Conservation (phyloP, 2,888 invertebrate genomes). For the Rhingia campestris region DNA sequence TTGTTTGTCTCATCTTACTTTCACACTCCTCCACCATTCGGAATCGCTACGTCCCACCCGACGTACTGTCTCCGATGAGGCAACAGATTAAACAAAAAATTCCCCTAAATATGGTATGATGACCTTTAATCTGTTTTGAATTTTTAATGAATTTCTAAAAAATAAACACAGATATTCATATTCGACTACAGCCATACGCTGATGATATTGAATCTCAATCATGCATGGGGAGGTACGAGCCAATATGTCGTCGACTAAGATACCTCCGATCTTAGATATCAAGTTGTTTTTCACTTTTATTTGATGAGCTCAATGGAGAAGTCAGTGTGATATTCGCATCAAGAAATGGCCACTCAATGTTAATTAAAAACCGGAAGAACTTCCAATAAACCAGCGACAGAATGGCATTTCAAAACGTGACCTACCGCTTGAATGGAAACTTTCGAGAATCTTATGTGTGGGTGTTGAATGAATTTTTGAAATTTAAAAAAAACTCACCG, state of each 20-base stretch:
- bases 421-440: conserved; percentile 12
- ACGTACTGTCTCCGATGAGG: conserved; percentile 12
- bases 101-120: conserved; percentile 49
- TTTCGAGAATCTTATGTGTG: conserved; percentile 8
- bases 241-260: conserved; percentile 5
- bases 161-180: conserved; percentile 8
- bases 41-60: not conserved
- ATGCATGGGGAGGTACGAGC: not conserved
- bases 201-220: no score
- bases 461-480: conserved; percentile 1
- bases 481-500: not conserved
- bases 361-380: conserved; percentile 51
- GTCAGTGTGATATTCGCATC: not conserved
- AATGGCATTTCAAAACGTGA: conserved; percentile 12
- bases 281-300: conserved; percentile 1
- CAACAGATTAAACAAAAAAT: conserved; percentile 3
- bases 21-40: conserved; percentile 1
- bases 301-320: conserved; percentile 4
- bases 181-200: not conserved
- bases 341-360: conserved; percentile 18
- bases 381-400: conserved; percentile 7
- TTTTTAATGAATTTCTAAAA: conserved; percentile 43
- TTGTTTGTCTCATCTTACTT: not conserved
- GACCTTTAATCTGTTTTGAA: conserved; percentile 69
- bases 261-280: conserved; percentile 16